Evolutionary conservation across 1,140 invertebrate species (phyloP), one percentile per base, ranked within the genome.

Genomic region (Apocrypta bakeri): DNA sequence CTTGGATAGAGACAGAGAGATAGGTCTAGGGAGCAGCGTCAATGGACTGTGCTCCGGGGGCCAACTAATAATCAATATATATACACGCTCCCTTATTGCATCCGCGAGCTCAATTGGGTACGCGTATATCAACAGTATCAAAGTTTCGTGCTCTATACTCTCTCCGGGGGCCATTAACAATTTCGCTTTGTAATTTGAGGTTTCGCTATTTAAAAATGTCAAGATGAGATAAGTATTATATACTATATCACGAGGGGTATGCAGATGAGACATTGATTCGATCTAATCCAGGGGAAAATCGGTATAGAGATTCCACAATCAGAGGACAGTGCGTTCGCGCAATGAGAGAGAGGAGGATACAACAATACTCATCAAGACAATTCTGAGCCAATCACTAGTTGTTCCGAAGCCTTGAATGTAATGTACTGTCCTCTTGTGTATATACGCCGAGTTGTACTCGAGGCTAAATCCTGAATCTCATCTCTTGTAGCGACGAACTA

Each of bases 351-450:
- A 77, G 42, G 64, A 9, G 68, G 37, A 61, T 14, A 48, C 31
- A 17, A 9, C 72, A 76, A 76, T 71, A 76, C 73, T 81, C 73
- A 76, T 81, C 72, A 76, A 76, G 80, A 82, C 61, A 82, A 76
- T 82, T 76, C 80, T 73, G 21, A 69, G 80, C 63, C 80, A 82
- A 82, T 82, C 37, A 69, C 17, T 25, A 27, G 33, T 29, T 21
- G 33, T 21, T 31, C 74, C 42, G 31, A 69, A 75, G n/a, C 79
- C 24, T 31, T 75, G 63, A 42, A 68, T 82, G 80, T 68, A 76
- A 82, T 76, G 48, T 64, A 64, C 27, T 9, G 21, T 40, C 29
- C 73, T 24, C 37, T 24, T 17, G 1, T 37, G 48, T 37, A 82
- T 61, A 9, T 69, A 17, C 42, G 25, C 73, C 66, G 9, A 6